Conservation (phyloP, 2,113 vertebrate species). For the Sorex fumeus region DNA sequence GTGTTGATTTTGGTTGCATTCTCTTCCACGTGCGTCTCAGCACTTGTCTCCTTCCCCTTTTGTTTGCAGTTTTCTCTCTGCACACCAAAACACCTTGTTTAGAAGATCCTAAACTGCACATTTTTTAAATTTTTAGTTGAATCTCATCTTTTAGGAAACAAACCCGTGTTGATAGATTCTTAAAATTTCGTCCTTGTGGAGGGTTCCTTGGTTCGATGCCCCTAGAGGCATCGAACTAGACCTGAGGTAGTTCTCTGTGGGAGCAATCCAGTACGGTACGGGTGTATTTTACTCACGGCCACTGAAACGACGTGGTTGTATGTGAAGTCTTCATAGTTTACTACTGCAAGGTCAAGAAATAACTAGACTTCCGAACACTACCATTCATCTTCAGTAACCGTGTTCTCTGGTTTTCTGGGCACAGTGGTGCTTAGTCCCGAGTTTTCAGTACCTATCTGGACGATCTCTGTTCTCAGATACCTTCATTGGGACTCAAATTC, state of each 20-base stretch:
- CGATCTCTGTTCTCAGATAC: not conserved
- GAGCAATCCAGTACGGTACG: not conserved
- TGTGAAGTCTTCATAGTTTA: not conserved
- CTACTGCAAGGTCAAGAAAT: not conserved
- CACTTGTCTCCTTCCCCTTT: not conserved
- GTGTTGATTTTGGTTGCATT: conserved; percentile 1
- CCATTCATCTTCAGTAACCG: not conserved
- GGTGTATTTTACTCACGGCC: not conserved
- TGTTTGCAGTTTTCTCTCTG: not conserved
- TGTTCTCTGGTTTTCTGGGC: not conserved
- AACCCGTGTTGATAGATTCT: not conserved
- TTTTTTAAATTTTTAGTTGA: not conserved
- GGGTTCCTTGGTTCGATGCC: not conserved
- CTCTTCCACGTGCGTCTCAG: not conserved
- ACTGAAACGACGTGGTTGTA: not conserved
- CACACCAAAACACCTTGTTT: not conserved
- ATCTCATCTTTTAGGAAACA: not conserved
- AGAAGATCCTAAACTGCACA: not conserved
- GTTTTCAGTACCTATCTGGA: not conserved
- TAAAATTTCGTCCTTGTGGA: not conserved
- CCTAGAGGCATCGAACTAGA: not conserved
- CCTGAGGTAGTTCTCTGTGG: not conserved
- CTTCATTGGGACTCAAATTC: conserved; percentile 31
- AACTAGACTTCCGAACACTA: not conserved
- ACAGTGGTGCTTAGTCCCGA: too few relatives aligned